Percentiles rank a stretch among this genome's conserved stretches.
phyloP scores from a whole-genome alignment of 2,113 vertebrate species.

The Platysternon megacephalum region DNA sequence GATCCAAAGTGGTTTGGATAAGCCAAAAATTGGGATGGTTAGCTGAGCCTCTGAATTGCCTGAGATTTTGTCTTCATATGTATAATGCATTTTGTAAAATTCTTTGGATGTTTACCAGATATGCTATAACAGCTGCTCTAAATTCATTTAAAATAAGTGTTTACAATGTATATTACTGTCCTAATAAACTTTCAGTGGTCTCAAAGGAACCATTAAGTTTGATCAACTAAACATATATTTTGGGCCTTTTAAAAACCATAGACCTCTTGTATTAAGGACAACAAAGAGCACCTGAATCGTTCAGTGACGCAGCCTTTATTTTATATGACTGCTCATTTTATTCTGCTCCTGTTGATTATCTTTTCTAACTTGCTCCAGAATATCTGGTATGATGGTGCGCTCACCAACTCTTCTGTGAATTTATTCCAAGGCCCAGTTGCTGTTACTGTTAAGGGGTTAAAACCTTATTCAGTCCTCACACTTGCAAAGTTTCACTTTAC shows the following conservation, averaged over 20 bases:
- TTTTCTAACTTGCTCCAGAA: background rate
- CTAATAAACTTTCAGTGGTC: background rate
- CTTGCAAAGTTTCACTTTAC: background rate
- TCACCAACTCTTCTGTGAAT: background rate
- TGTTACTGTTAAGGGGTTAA: conserved; percentile 1
- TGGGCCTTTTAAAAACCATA: background rate
- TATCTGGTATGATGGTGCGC: background rate
- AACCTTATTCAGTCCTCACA: background rate
- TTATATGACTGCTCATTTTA: background rate
- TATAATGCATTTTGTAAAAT: background rate
- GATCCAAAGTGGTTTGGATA: background rate
- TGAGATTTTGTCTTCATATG: background rate
- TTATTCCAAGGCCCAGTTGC: conserved; percentile 4
- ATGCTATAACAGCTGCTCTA: background rate
- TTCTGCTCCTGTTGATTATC: background rate
- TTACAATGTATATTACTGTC: background rate
- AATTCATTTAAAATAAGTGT: background rate
- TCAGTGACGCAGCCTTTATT: background rate
- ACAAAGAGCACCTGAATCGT: background rate
- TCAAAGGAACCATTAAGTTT: background rate
- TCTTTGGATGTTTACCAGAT: background rate
- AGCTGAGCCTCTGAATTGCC: background rate
- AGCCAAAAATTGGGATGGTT: background rate
- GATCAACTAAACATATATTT: background rate
- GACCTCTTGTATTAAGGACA: background rate